Evolutionary conservation across 2,113 vertebrate genomes (phyloP), one percentile per base, ranked within the genome.

Genomic region (Stegastes partitus): DNA sequence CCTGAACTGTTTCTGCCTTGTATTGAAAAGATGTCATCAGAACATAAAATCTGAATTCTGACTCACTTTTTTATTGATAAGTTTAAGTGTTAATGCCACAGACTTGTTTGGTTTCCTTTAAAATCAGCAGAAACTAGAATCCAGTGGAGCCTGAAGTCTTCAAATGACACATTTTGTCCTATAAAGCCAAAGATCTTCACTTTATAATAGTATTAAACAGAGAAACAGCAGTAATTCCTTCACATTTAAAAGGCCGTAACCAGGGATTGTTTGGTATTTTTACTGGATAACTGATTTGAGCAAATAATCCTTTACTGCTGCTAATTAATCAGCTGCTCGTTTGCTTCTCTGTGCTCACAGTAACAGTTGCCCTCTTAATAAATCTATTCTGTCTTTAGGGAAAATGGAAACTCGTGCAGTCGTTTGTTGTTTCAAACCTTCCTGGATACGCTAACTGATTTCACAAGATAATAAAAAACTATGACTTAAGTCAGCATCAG

Each of bases 391-490:
- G 2, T 22, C 39, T 82, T 74, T 51, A 61, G n/a, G 31, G 19
- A 19, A 71, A 42, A 42, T 42, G 11, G 16, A 53, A 44, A 26
- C 49, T 54, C 25, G 8, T 42, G 4, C 31, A 34, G 31, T 34
- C 11, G 15, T 61, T 53, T 69, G 72, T 79, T 81, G 68, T 16
- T 83, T 49, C 53, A 59, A 78, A 75, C 66, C 39, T 77, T 64
- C 26, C 26, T 53, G 54, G 51, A 81, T 58, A 76, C 31, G 10
- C 31, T 45, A 56, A 76, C 4, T 59, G 47, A 70, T 72, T 75
- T 79, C 64, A 74, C 55, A 61, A 73, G 49, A 73, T 72, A 66
- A 74, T 83, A 67, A 61, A n/a, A 79, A 66, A 54, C 63, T 64
- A 34, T 57, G 55, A 59, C 56, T 59, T 21, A 75, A 66, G 39